Conservation (phyloP, 2,888 invertebrate species). For the Himalopsyche kuldschensis region DNA sequence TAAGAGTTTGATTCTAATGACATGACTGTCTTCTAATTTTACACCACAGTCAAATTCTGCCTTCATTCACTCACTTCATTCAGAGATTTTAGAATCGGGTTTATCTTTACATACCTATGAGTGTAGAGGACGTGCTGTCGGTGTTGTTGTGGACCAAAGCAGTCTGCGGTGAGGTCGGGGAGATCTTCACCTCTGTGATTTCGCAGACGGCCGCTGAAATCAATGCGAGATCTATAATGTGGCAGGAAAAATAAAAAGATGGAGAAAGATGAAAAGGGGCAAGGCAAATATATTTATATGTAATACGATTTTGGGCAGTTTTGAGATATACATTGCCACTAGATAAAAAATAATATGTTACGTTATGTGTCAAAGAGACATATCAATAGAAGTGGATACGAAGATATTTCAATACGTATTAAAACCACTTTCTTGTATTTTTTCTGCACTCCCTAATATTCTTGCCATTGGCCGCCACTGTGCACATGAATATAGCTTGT, state of each 20-base stretch:
- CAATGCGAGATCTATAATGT: too few relatives aligned
- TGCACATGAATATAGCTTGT: neutral
- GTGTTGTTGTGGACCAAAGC: conserved; percentile 11
- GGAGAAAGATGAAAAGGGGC: neutral
- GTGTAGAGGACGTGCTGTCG: conserved; percentile 25
- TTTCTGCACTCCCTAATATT: too few relatives aligned
- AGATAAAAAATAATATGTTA: too few relatives aligned
- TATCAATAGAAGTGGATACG: too few relatives aligned
- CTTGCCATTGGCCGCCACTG: too few relatives aligned
- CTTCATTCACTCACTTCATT: neutral
- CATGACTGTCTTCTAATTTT: too few relatives aligned
- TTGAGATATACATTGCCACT: too few relatives aligned
- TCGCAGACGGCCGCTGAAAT: conserved; percentile 13
- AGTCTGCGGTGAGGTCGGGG: neutral
- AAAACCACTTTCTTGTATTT: too few relatives aligned
- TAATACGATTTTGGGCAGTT: neutral
- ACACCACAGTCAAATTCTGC: too few relatives aligned
- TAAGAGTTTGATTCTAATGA: too few relatives aligned
- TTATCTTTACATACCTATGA: conserved; percentile 16
- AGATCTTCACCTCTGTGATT: conserved; percentile 10
- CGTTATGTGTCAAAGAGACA: too few relatives aligned
- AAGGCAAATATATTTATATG: neutral
- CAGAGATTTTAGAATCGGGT: neutral
- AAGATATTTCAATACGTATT: too few relatives aligned
- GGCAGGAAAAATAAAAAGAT: neutral